phyloP scores from a whole-genome alignment of 2,113 vertebrate species.

The Phocoena phocoena region DNA sequence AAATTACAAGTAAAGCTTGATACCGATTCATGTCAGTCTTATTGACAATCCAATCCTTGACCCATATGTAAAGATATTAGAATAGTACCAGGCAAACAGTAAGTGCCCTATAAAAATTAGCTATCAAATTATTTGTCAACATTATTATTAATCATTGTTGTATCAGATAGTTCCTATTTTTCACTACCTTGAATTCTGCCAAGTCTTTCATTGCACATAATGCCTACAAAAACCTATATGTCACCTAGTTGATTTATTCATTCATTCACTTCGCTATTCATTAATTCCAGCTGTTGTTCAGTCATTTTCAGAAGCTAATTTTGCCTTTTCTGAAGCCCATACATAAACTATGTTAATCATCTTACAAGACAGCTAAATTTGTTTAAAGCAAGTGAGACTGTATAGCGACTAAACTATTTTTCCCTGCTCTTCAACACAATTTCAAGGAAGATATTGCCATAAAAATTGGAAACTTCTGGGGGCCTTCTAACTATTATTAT shows the following conservation, averaged over 20 bases:
- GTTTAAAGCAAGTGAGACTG: background rate
- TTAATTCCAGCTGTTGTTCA: background rate
- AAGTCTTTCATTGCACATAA: background rate
- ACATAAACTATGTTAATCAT: background rate
- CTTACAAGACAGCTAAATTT: background rate
- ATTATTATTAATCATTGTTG: background rate
- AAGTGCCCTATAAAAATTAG: background rate
- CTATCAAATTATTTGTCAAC: background rate
- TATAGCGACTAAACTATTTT: background rate
- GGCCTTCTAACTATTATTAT: background rate
- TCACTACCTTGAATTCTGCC: background rate
- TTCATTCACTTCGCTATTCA: background rate
- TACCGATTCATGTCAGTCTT: background rate
- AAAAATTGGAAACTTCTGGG: background rate
- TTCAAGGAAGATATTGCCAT: background rate
- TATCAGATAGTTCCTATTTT: constrained; percentile 3
- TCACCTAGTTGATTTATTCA: background rate
- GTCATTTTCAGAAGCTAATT: background rate
- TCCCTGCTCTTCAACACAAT: background rate
- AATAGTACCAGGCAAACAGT: background rate
- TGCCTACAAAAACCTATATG: background rate
- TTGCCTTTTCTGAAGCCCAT: background rate
- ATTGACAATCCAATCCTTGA: background rate
- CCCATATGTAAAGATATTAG: background rate
- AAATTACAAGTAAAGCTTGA: background rate